Evolutionary conservation across 2,888 invertebrate species (phyloP), one percentile per base, ranked within the genome.

Genomic region (Megastigmus dorsalis): DNA sequence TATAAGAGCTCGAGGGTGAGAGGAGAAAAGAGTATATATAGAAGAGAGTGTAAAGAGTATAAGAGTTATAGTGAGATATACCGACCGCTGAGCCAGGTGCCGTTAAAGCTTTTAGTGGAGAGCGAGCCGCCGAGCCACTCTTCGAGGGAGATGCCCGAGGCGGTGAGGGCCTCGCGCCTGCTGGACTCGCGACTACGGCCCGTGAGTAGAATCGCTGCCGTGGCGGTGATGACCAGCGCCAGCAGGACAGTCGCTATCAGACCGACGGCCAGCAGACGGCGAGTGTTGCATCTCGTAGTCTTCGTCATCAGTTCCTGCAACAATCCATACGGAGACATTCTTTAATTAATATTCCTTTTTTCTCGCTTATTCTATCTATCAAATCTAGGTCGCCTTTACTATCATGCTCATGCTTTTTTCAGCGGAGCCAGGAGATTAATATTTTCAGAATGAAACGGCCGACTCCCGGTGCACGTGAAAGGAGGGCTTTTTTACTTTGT

Each of bases 51-150:
- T n/a, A 7, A 50, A 36, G 13, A n/a, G n/a, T n/a, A n/a, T n/a
- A n/a, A n/a, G n/a, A 5, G 18, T 6, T 59, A 28, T 20, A 20
- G 13, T 9, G 30, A 74, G 33, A 74, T 60, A 65, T 67, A 82
- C 85, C 86, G 89, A 95, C 95, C 95, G 85, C 93, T 92, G 71
- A 94, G 90, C 95, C 96, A 96, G 55, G 93, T 92, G 65, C 93
- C 95, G 87, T 95, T 95, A 86, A 95, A 95, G 48, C 91, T 89
- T 74, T 90, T 90, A 0, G 95, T 90, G 13, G 91, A 88, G 76
- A 93, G 91, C 75, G 90, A 91, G 55, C 94, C 94, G 41, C 89
- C 90, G 18, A 96, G 90, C 80, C 95, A 90, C 80, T 95, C 94
- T 74, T 94, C 93, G 74, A 96, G 89, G 66, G 90, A 90, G 79